Conservation (phyloP, 2,797 vertebrate genomes). For the Neosilurus hyrtlii region DNA sequence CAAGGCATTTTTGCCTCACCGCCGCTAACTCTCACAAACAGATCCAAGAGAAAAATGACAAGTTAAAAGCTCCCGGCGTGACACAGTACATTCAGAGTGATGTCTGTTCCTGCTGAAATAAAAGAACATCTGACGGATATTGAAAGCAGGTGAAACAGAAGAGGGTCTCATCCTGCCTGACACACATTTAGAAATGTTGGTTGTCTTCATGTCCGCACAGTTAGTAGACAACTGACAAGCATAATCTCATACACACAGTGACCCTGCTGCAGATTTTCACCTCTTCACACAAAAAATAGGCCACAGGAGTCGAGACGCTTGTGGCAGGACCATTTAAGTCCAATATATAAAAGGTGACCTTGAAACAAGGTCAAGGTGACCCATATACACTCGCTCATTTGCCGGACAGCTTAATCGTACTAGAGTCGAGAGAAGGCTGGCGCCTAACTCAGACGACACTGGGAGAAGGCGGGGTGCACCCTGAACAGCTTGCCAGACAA, state of each 20-base stretch:
- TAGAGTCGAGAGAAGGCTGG: too few relatives aligned
- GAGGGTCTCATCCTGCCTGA: neutral
- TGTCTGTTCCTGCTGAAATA: neutral
- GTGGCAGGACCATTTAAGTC: too few relatives aligned
- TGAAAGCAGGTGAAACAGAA: constrained; percentile 7
- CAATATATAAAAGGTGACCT: too few relatives aligned
- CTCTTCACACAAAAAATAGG: neutral
- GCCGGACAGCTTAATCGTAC: too few relatives aligned
- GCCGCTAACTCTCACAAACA: neutral
- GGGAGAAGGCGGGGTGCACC: too few relatives aligned
- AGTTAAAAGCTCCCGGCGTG: neutral
- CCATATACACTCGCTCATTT: too few relatives aligned
- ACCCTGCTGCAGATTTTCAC: neutral
- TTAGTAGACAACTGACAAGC: neutral
- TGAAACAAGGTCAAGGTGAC: too few relatives aligned
- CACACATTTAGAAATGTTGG: neutral
- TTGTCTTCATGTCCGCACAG: neutral
- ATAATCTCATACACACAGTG: neutral
- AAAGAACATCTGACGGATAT: constrained; percentile 4
- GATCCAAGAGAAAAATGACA: neutral
- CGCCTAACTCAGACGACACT: too few relatives aligned
- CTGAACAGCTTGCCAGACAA: too few relatives aligned
- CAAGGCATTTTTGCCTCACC: neutral
- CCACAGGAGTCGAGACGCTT: too few relatives aligned
- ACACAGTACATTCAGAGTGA: too few relatives aligned